phyloP scores from a whole-genome alignment of 35 echinoderm and acorn worm species.

The Acanthaster planci region DNA sequence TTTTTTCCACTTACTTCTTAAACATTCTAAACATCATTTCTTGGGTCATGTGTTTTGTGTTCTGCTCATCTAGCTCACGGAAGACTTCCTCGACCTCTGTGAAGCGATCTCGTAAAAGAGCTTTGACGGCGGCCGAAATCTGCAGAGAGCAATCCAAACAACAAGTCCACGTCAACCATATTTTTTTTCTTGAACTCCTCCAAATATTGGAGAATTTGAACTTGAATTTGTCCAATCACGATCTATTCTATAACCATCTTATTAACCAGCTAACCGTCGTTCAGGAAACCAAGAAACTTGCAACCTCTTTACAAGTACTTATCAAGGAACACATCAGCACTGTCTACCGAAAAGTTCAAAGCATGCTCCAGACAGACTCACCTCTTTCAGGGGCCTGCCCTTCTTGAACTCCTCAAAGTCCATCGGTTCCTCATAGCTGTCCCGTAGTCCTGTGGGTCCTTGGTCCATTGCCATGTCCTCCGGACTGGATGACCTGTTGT shows the following conservation, averaged over 20 bases:
- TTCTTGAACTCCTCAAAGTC: constrained; percentile 85
- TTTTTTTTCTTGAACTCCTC: no score
- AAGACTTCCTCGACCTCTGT: constrained; percentile 75
- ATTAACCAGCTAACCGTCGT: no score
- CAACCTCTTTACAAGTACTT: no score
- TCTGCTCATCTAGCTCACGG: constrained; percentile 80
- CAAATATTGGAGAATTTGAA: no score
- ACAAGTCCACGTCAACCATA: no score
- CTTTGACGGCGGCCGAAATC: constrained; percentile 69
- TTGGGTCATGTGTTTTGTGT: constrained; percentile 76
- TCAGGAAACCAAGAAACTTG: no score
- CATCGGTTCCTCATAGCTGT: constrained; percentile 63
- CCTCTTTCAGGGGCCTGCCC: constrained; percentile 69
- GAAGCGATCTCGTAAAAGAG: constrained; percentile 47
- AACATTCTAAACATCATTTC: constrained; percentile 83
- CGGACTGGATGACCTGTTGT: constrained; percentile 32
- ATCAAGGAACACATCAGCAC: no score
- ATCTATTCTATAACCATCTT: no score
- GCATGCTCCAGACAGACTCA: no score
- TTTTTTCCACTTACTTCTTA: constrained; percentile 59
- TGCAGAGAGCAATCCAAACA: constrained; percentile 20
- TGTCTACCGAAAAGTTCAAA: no score
- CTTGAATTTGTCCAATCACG: no score
- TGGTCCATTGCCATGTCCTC: constrained; percentile 38
- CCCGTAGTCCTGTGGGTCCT: neutral